Base-by-base conservation (phyloP, 2,797 vertebrate species). In the Psittacula derbiana region DNA sequence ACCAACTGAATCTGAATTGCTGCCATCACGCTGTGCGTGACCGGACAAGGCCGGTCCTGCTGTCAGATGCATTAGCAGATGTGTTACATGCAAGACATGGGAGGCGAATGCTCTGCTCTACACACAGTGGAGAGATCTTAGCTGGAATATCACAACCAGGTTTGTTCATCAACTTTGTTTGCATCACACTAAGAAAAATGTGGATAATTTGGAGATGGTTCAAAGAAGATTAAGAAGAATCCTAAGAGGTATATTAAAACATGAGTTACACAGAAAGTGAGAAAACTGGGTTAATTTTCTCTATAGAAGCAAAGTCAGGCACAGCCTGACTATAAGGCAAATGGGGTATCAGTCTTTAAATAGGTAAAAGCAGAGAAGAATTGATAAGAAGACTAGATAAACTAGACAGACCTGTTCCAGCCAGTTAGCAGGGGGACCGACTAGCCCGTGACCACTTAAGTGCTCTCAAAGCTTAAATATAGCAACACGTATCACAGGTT, bases 41-140 rank as follows among this genome's bases (percentile, higher is more conserved):
- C 36, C 9, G 36, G 36, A 38, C 24, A 12, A 27, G 53, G 67
- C 0, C 14, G 49, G 28, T 30, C 41, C 64, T 80, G 72, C 86
- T 49, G 31, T 24, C 17, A 23, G 20, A 55, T 65, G 60, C 50
- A 19, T 38, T 30, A n/a, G 71, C 40, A 80, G 43, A n/a, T 0
- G 2, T 3, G 1, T 19, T 8, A 18, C 31, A 30, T n/a, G 24
- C 11, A 24, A 25, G 46, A 12, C 3, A 3, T 4, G 10, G 31
- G n/a, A 78, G 27, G 46, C 6, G 12, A 64, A 44, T 20, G 3
- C 38, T 31, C 50, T 50, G 60, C n/a, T 40, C 58, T 7, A 2
- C 25, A 49, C 33, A 58, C 2, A 65, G 25, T 4, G 64, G 31
- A 69, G 62, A 33, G 25, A 38, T 10, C 49, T 44, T 80, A 52